Evolutionary conservation across 35 echinoderm and acorn worm species (phyloP).

Genomic region (Nesometra sesokonis): DNA sequence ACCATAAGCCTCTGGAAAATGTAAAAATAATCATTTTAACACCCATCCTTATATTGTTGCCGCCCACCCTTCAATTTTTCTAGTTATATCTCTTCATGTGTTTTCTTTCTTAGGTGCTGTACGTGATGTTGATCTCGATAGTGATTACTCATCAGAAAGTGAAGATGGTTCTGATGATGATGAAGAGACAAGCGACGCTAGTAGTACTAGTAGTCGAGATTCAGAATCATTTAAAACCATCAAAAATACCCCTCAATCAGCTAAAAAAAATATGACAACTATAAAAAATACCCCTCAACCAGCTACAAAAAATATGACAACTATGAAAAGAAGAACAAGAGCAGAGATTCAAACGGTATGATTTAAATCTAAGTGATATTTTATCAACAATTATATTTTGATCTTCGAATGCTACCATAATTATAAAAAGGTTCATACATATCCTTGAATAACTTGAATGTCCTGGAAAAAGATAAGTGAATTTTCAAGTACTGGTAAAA

Average conservation of each 20-base stretch:
- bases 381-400: no score
- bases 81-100: no score
- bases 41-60: no score
- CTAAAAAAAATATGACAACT: neutral
- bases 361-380: no score
- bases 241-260: neutral
- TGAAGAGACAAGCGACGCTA: conserved; percentile 19
- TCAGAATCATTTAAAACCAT: neutral
- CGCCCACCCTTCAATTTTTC: no score
- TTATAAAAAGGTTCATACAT: no score
- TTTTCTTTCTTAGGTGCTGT: conserved; percentile 20
- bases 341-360: neutral
- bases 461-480: no score
- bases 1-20: no score
- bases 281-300: neutral
- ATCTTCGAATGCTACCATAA: no score
- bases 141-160: conserved; percentile 24
- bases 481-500: no score
- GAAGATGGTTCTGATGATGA: conserved; percentile 36
- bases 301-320: neutral
- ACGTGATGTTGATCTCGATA: conserved; percentile 23
- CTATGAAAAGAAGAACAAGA: neutral
- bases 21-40: no score
- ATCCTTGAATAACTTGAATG: no score
- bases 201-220: conserved; percentile 10